Conservation (phyloP, 2,797 vertebrate species). For the Ctenochaetus hawaiiensis region DNA sequence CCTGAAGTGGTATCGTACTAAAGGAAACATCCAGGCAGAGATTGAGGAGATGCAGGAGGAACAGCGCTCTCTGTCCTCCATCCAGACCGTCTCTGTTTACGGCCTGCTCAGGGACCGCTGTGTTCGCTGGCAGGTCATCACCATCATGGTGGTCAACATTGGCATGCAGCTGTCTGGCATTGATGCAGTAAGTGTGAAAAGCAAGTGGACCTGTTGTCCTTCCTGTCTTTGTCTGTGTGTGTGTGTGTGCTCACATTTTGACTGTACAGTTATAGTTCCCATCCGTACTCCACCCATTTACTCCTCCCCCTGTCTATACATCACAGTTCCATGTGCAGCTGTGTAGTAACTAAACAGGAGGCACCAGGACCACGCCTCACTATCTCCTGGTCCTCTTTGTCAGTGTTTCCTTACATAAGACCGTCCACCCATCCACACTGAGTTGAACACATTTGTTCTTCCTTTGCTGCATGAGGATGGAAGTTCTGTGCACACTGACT, state of each 20-base stretch:
- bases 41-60: conserved; percentile 93
- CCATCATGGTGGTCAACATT: conserved; percentile 88
- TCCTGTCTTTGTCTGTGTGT: conserved; percentile 1
- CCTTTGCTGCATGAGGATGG: conserved; percentile 58
- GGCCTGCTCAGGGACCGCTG: conserved; percentile 85
- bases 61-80: conserved; percentile 85
- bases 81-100: conserved; percentile 82
- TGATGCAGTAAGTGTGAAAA: conserved; percentile 87
- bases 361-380: conserved; percentile 69
- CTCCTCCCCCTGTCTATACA: conserved; percentile 52
- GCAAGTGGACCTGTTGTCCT: background rate
- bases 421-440: conserved; percentile 47
- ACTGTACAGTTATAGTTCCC: conserved; percentile 35
- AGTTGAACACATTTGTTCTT: conserved; percentile 49
- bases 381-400: conserved; percentile 63
- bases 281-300: conserved; percentile 64
- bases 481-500: conserved; percentile 52
- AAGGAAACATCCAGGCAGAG: conserved; percentile 84
- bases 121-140: conserved; percentile 90
- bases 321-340: conserved; percentile 60
- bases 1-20: conserved; percentile 85
- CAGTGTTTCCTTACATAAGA: conserved; percentile 43
- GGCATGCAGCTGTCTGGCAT: conserved; percentile 95
- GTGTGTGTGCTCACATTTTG: conserved; percentile 10
- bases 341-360: conserved; percentile 69